A percentile compares a stretch with the other conserved stretches of the same genome.
phyloP scores from a whole-genome alignment of 2,113 vertebrate genomes.

The Neolamprologus cancellatus region DNA sequence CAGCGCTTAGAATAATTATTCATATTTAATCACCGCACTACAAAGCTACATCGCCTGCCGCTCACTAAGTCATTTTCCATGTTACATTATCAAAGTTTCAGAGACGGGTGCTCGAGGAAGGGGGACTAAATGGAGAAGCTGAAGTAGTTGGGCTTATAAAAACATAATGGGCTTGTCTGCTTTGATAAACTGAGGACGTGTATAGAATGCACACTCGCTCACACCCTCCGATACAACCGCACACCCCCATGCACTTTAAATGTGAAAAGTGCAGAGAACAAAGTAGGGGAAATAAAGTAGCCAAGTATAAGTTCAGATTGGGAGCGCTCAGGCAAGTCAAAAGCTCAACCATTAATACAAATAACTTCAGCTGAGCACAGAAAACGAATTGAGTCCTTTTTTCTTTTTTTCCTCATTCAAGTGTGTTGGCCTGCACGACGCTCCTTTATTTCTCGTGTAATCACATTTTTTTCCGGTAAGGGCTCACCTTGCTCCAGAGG shows the following conservation, averaged over 20 bases:
- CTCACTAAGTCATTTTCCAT: slow-evolving; percentile 77
- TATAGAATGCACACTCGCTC: slow-evolving; percentile 45
- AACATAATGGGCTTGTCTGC: slow-evolving; percentile 76
- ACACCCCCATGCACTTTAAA: slow-evolving; percentile 1
- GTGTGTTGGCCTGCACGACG: neutral
- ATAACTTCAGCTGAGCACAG: neutral
- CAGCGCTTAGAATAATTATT: slow-evolving; percentile 73
- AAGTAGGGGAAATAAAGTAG: slow-evolving; percentile 34
- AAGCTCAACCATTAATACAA: slow-evolving; percentile 2
- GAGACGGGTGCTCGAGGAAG: slow-evolving; percentile 58
- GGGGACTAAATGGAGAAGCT: slow-evolving; percentile 73
- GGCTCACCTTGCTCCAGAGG: slow-evolving; percentile 95
- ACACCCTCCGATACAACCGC: slow-evolving; percentile 10
- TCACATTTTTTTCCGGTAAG: slow-evolving; percentile 25
- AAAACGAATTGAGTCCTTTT: neutral
- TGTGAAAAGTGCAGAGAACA: slow-evolving; percentile 34
- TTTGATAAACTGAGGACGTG: slow-evolving; percentile 69
- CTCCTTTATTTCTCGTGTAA: neutral
- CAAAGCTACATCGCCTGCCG: slow-evolving; percentile 58
- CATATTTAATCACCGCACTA: slow-evolving; percentile 73
- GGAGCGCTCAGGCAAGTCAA: neutral
- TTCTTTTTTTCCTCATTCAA: neutral
- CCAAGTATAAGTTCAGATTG: slow-evolving; percentile 9
- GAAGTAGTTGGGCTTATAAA: slow-evolving; percentile 78
- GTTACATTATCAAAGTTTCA: slow-evolving; percentile 80